Evolutionary conservation across 2,888 invertebrate species (phyloP), one percentile per base, ranked within the genome.

Genomic region (Cryptus armator): DNA sequence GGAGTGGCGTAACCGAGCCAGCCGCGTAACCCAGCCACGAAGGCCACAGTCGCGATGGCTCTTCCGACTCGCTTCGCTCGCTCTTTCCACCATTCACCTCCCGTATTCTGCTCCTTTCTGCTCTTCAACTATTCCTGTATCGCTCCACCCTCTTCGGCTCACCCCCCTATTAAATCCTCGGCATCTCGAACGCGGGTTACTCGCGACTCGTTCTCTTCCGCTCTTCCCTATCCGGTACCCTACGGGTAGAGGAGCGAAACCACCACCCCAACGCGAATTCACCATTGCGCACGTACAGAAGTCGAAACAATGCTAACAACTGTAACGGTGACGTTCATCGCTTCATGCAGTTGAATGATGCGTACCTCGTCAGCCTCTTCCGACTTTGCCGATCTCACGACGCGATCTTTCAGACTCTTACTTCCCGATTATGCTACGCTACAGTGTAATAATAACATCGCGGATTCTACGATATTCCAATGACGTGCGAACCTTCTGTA

Each of bases 1-100:
- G 86, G 86, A 87, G 86, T 88, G 77, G 84, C 86, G 86, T 90
- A 88, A 87, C 88, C 86, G 85, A 87, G 87, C 86, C 83, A 78
- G 64, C 72, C 72, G 53, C 66, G 59, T 67, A 68, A 43, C 67
- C 53, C 71, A 66, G 76, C 72, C 77, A 67, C 75, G 75, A 68
- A 83, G 24, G 74, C 78, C 78, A 83, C 83, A 70, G 59, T 83
- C 74, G 79, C 79, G 67, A 43, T 59, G 19, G 53, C 66, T 74
- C 66, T 64, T 53, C 71, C 19, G 70, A 56, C 70, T 51, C 70
- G 32, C 43, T 68, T 10, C 32, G 10, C 48, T 12, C 51, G 7
- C 48, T 7, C 68, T 32, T n/a, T 32, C 51, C 29, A 29, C 10
- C 32, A 2, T 12, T 71, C 46, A 14, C 46, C 67, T 3, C 2